Percentiles rank a stretch among this genome's conserved stretches.
These are phyloP conservation scores for Leptobrachium ailaonicum DNA, from an alignment of 2,113 vertebrate genomes.

Conservation along the genomic window DNA sequence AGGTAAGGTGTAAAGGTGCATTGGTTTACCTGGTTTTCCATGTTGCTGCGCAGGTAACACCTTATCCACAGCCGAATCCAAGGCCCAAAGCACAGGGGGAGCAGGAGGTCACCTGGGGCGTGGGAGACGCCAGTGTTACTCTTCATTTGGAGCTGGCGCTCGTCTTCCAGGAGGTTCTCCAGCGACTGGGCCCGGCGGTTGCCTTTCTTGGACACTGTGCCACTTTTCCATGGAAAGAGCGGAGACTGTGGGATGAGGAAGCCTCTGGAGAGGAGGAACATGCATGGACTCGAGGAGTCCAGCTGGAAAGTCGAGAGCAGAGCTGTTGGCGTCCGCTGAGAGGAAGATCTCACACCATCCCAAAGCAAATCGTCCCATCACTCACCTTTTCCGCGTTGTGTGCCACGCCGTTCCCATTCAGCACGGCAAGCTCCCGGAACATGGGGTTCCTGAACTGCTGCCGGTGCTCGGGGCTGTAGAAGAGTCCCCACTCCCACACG, in stretches of 20 bases:
- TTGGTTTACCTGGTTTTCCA: slow-evolving; percentile 77
- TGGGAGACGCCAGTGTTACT: slow-evolving; percentile 39
- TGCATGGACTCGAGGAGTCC: slow-evolving; percentile 53
- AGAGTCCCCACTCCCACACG: slow-evolving; percentile 89
- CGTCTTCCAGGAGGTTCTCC: slow-evolving; percentile 72
- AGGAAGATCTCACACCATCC: neutral
- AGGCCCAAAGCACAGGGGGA: slow-evolving; percentile 79
- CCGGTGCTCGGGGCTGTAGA: slow-evolving; percentile 73
- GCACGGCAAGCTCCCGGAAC: slow-evolving; percentile 53
- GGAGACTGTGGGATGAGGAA: slow-evolving; percentile 71
- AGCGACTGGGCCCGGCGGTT: slow-evolving; percentile 70
- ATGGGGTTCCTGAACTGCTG: slow-evolving; percentile 75
- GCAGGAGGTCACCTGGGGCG: slow-evolving; percentile 67
- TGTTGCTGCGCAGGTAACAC: slow-evolving; percentile 85
- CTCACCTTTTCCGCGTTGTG: slow-evolving; percentile 67
- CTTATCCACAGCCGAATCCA: slow-evolving; percentile 82
- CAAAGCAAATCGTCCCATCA: neutral
- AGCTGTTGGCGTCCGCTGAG: slow-evolving; percentile 47
- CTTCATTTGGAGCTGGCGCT: slow-evolving; percentile 66
- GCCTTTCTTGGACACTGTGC: slow-evolving; percentile 66
- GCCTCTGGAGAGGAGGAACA: slow-evolving; percentile 80
- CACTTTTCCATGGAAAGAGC: slow-evolving; percentile 81
- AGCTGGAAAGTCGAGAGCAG: slow-evolving; percentile 16
- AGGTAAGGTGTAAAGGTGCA: too few relatives aligned
- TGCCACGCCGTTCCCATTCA: slow-evolving; percentile 67